Conservation (phyloP, 2,113 vertebrate species). For the Phylloscopus trochiloides region DNA sequence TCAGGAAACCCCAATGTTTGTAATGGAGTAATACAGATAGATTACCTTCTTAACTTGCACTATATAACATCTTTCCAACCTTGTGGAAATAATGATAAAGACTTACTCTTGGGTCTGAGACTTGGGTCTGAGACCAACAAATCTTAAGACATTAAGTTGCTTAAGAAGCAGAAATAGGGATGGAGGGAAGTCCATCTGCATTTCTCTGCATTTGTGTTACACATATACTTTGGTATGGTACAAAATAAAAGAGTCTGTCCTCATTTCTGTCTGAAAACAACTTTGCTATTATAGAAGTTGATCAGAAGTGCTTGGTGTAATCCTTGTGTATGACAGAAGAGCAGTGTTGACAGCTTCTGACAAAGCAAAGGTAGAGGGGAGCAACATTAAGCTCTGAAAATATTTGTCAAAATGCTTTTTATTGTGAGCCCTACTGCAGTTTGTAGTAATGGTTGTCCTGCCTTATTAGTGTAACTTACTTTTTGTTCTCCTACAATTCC, state of each 20-base stretch:
- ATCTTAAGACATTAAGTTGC: not conserved
- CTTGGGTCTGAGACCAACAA: not conserved
- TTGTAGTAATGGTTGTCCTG: not conserved
- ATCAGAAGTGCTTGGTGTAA: not conserved
- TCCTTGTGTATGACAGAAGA: not conserved
- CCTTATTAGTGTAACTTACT: not conserved
- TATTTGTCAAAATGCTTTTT: not conserved
- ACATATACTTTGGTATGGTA: not conserved
- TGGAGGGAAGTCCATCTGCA: not conserved
- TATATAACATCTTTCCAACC: not conserved
- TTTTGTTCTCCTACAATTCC: not conserved
- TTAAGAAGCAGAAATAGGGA: not conserved
- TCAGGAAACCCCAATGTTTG: not conserved
- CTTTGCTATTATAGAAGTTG: not conserved
- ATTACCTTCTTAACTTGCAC: not conserved
- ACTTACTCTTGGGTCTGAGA: not conserved
- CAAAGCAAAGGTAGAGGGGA: not conserved
- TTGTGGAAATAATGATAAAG: not conserved
- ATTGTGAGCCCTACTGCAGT: not conserved
- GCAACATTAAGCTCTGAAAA: not conserved
- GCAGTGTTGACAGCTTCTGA: not conserved
- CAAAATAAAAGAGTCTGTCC: not conserved
- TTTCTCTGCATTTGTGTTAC: not conserved
- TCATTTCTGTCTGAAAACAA: not conserved
- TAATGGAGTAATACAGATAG: not conserved